phyloP scores from a whole-genome alignment of 2,888 invertebrate genomes.

The Deilephila porcellus region DNA sequence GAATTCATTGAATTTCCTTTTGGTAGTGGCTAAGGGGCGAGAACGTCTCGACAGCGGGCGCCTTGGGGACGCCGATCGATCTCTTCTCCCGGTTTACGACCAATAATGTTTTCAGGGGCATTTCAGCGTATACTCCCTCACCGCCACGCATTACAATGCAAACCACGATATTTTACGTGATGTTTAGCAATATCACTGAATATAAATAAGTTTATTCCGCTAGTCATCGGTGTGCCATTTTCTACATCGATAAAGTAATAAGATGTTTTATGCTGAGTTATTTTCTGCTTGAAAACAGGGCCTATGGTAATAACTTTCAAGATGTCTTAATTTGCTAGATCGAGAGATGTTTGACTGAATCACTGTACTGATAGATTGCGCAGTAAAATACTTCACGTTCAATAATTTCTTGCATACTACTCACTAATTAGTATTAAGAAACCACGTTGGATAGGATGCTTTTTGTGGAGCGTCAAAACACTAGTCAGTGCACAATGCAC shows the following conservation, averaged over 20 bases:
- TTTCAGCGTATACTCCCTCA: constrained; percentile 36
- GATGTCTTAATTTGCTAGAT: too few relatives aligned
- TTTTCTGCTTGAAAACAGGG: neutral
- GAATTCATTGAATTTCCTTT: constrained; percentile 39
- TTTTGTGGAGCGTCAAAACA: neutral
- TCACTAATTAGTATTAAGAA: neutral
- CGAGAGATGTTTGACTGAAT: too few relatives aligned
- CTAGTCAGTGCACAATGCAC: neutral
- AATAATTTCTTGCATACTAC: neutral
- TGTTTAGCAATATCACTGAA: neutral
- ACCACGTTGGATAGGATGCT: neutral
- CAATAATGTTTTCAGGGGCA: constrained; percentile 69
- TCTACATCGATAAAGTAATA: neutral
- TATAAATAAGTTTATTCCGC: neutral
- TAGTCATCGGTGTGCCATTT: too few relatives aligned
- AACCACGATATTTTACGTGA: neutral
- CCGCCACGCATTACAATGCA: constrained; percentile 11
- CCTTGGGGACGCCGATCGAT: constrained; percentile 76
- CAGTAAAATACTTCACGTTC: neutral
- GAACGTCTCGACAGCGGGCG: constrained; percentile 58
- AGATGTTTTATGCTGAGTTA: neutral
- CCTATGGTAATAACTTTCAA: neutral
- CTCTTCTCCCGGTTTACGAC: constrained; percentile 66
- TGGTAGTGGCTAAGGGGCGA: constrained; percentile 25
- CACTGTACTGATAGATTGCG: too few relatives aligned